phyloP scores from a whole-genome alignment of 2,113 vertebrate genomes.

The Pterocles burchelli region DNA sequence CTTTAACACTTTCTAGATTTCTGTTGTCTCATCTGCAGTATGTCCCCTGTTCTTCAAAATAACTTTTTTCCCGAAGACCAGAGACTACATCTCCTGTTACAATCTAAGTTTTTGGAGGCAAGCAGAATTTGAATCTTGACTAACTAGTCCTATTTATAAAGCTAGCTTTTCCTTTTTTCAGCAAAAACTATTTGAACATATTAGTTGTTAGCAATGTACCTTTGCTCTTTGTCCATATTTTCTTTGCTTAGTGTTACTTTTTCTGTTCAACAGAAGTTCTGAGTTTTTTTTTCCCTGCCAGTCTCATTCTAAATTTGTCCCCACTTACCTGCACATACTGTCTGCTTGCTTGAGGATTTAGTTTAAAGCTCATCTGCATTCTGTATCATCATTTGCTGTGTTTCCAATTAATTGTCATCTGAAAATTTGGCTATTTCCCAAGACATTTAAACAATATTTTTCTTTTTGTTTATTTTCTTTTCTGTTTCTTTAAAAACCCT shows the following conservation, averaged over 20 bases:
- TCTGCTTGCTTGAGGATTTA: neutral
- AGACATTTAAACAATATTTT: neutral
- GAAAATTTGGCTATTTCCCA: neutral
- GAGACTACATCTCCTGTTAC: neutral
- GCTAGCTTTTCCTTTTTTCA: neutral
- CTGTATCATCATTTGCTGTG: neutral
- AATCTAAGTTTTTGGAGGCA: neutral
- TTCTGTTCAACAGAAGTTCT: neutral
- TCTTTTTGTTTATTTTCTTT: neutral
- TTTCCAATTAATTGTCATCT: neutral
- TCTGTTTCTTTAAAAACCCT: neutral
- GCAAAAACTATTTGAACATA: fast-evolving
- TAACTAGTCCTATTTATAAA: neutral
- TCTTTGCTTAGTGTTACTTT: neutral
- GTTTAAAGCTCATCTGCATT: neutral
- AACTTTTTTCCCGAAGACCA: neutral
- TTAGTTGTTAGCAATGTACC: neutral
- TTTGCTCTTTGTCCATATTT: neutral
- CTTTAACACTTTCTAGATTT: neutral
- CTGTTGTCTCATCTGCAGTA: neutral
- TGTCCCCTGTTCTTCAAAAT: neutral
- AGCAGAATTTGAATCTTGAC: neutral
- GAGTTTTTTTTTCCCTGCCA: neutral
- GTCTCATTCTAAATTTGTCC: neutral
- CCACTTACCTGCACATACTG: neutral